A percentile compares a stretch with the other conserved stretches of the same genome.
Conservation (phyloP, 2,797 vertebrate species). For the Bovichtus variegatus region DNA sequence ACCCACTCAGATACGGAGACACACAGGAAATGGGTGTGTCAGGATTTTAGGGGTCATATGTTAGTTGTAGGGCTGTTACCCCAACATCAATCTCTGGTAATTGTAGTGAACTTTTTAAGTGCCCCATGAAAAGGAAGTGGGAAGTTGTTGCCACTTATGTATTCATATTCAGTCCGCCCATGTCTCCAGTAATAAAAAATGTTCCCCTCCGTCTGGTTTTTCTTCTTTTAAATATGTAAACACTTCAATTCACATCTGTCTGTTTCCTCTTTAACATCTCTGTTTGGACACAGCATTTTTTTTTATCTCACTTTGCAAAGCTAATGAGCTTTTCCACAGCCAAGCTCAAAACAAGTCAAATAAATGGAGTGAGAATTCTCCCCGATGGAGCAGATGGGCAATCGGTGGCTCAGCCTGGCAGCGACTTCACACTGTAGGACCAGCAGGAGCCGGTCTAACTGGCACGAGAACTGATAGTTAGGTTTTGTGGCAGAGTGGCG, state of each 20-base stretch:
- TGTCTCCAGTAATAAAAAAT: slow-evolving; percentile 45
- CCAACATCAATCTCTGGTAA: slow-evolving; percentile 61
- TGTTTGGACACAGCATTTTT: slow-evolving; percentile 38
- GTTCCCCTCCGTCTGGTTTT: slow-evolving; percentile 24
- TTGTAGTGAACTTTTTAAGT: slow-evolving; percentile 42
- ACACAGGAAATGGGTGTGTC: slow-evolving; percentile 73
- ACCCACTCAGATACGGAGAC: slow-evolving; percentile 34
- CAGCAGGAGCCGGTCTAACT: slow-evolving; percentile 71
- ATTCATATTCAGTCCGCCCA: slow-evolving; percentile 57
- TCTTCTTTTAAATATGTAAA: slow-evolving; percentile 55
- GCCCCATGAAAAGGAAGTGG: slow-evolving; percentile 51
- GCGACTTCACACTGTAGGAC: slow-evolving; percentile 72
- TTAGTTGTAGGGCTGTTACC: slow-evolving; percentile 55
- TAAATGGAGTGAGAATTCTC: slow-evolving; percentile 78
- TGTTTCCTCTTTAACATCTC: slow-evolving; percentile 51
- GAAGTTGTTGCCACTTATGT: slow-evolving; percentile 50
- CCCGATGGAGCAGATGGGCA: slow-evolving; percentile 82
- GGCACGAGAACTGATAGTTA: slow-evolving; percentile 67
- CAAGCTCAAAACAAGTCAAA: slow-evolving; percentile 76
- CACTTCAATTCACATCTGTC: slow-evolving; percentile 60
- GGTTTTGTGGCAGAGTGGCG: slow-evolving; percentile 61
- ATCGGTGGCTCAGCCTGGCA: slow-evolving; percentile 82
- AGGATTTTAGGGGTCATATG: slow-evolving; percentile 64
- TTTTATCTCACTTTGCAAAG: slow-evolving; percentile 68
- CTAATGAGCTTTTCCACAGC: slow-evolving; percentile 71